Evolutionary conservation across 92 coral and sea anemone species (phyloP), one percentile per base, ranked within the genome.

Genomic region (Meandrina meandrites): DNA sequence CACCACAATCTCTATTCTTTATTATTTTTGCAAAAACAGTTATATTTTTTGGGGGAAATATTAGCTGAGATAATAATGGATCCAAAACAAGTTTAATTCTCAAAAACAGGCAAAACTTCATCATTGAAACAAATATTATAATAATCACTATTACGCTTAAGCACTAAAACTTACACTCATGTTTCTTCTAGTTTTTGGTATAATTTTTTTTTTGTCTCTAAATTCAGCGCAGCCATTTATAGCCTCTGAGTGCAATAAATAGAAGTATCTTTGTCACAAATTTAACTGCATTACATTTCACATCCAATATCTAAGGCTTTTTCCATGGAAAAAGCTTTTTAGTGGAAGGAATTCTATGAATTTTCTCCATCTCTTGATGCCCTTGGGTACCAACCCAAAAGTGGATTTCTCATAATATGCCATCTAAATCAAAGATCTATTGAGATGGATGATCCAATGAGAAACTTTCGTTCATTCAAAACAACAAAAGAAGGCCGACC

Each of bases 351-450:
- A 85, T 85, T 76, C 77, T 66, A 50, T 85, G 83, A 85, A 85
- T 85, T 58, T 73, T 67, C 47, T 62, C 58, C 74, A 47, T 85
- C 81, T 40, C 75, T 78, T 22, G 22, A 56, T 15, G 45, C 48
- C 54, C 19, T 13, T 56, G 83, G 85, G 30, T 28, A 40, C 80
- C 80, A 84, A 74, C 87, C 87, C 87, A 74, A 75, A 74, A 84
- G 24, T 37, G 87, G 71, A 84, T 84, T 84, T 74, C 27, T 70
- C 19, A 48, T 51, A 19, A 70, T 19, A 32, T 34, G 51, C 34
- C 22, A 34, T 34, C 54, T 17, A 14, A 5, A 32, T 18, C 16
- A 16, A 82, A 47, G 68, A 12, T 37, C 87, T 84, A 27, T 57
- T 73, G 21, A 17, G 35, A 18, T 13, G 45, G 70, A 15, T 34